phyloP scores from a whole-genome alignment of 2,888 invertebrate species.

The Scaptomyza polygonia region DNA sequence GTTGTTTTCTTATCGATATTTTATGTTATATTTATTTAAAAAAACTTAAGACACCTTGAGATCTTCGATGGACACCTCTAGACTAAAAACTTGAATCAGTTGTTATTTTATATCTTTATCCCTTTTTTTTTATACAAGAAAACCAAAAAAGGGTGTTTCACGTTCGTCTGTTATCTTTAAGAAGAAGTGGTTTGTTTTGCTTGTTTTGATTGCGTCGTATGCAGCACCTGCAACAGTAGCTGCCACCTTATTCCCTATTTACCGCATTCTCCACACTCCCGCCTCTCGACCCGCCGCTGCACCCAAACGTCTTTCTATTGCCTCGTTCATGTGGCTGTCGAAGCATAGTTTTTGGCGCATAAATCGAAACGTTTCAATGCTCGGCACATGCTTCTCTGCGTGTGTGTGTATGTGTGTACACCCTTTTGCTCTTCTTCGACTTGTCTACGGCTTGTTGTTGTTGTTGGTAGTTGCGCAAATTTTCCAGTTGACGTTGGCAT shows the following conservation, averaged over 20 bases:
- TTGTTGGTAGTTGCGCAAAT: constrained; percentile 69
- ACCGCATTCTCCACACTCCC: not conserved
- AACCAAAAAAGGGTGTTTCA: constrained; percentile 40
- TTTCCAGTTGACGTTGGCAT: constrained; percentile 83
- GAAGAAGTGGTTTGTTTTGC: constrained; percentile 17
- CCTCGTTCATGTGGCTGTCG: constrained; percentile 80
- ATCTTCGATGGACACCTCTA: too few relatives aligned
- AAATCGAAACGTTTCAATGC: constrained; percentile 79
- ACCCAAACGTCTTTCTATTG: constrained; percentile 32
- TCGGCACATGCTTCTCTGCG: constrained; percentile 48
- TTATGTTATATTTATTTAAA: too few relatives aligned
- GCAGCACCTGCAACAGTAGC: constrained; percentile 67
- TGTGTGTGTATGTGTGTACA: constrained; percentile 12
- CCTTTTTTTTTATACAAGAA: too few relatives aligned
- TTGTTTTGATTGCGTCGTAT: constrained; percentile 74
- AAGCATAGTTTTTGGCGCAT: constrained; percentile 83
- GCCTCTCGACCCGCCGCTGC: constrained; percentile 5
- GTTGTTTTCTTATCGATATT: too few relatives aligned
- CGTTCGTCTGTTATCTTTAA: constrained; percentile 18
- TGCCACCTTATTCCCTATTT: constrained; percentile 6
- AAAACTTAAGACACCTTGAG: too few relatives aligned
- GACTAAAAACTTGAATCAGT: too few relatives aligned
- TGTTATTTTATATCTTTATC: too few relatives aligned
- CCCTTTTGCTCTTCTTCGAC: constrained; percentile 4
- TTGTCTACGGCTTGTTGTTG: constrained; percentile 9